Base-by-base conservation (phyloP, 2,797 vertebrate genomes). In the Ctenosaura bakeri region DNA sequence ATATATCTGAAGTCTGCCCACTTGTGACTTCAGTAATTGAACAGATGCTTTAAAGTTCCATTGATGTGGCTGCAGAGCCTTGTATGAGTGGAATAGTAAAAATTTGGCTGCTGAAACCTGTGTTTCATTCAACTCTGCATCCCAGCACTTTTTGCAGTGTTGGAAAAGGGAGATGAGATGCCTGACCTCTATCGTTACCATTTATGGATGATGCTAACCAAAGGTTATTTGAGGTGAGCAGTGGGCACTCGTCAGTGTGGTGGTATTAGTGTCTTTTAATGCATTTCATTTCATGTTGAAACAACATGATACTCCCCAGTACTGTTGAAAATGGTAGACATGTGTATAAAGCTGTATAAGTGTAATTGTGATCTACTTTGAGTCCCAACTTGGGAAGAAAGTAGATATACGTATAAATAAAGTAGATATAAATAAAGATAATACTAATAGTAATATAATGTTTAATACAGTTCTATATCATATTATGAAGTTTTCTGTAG, bases 281-380 rank as follows among this genome's bases (percentile, higher is more conserved):
- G 52, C 54, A n/a, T 74, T 83, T 89, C 20, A 77, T 76, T 76
- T 89, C 38, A 74, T 22, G 73, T 50, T 46, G 42, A 54, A 64
- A 62, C 12, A 29, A 56, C 7, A 8, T 52, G 12, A 66, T 66
- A 50, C 38, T 20, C 50, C 69, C 6, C 35, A 85, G 32, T 32
- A 35, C 9, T 20, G 14, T 35, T 42, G 79, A 54, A 88, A 54
- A 59, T 56, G 35, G 46, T 50, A 56, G 22, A 22, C 38, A 14
- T 26, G 13, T 14, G 0, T 22, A 14, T 62, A 6, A 77, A 2
- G 56, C n/a, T 56, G 16, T 32, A 46, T 46, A 46, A 46, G 42
- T 46, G 4, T 46, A 46, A 46, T 46, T 46, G 42, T 46, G 42
- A 3, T 46, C 42, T 46, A 46, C 4, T 46, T 46, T 46, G 42